Evolutionary conservation across 2,797 vertebrate species (phyloP), one percentile per base, ranked within the genome.

Genomic region (Macrochelys suwanniensis): DNA sequence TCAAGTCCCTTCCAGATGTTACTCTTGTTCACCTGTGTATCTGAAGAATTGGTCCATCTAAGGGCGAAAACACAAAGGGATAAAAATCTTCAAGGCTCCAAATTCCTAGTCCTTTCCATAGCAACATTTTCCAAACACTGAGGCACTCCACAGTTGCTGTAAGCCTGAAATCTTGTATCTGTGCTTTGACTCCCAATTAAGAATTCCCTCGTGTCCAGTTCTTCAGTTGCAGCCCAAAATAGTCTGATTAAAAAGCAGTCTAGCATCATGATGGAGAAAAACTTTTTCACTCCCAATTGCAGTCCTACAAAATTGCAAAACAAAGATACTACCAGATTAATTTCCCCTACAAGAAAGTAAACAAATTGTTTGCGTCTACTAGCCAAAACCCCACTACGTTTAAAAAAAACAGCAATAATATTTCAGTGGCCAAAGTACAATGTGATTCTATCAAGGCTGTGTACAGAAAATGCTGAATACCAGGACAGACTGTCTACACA

Each of bases 171-270:
- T 85, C 59, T 85, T 85, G 31, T 80, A 21, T 33, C 17, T 4
- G n/a, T 82, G 28, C 1, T 2, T 89, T 84, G 26, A 77, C 12
- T 82, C 87, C 3, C 77, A 16, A 2, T 54, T 80, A 4, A 80
- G 80, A 23, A 33, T 89, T 7, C 7, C 1, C 1, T 33, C n/a
- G n/a, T 54, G 56, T 51, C 1, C 31, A n/a, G 61, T n/a, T 65
- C 33, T 65, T n/a, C n/a, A 4, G 1, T 11, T 84, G 31, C 13
- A 42, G 3, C 87, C 68, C 71, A 7, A 71, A 83, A 50, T 88
- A 87, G n/a, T 90, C 50, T 65, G 1, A 0, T 57, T 23, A 5
- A 50, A 23, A 23, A 26, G 17, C 0, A 0, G 2, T 61, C 11
- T 37, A 92, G 33, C n/a, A 82, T 45, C 65, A 7, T 11, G 7